Evolutionary conservation across 2,797 vertebrate species (phyloP), one percentile per base, ranked within the genome.

Genomic region (Pelodytes ibericus): DNA sequence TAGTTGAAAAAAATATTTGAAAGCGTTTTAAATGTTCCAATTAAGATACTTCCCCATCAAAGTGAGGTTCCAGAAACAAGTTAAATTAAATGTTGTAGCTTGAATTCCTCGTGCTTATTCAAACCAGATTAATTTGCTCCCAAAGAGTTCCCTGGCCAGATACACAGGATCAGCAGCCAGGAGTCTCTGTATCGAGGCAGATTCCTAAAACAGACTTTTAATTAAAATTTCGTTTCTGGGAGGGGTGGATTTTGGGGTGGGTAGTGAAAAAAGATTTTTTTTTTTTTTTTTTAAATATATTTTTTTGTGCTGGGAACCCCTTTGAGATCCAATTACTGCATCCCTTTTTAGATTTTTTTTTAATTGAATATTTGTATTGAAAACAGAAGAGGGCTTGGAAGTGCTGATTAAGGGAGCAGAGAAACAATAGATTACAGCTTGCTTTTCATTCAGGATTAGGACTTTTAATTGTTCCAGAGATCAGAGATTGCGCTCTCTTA

Each of bases 301-400:
- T n/a, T n/a, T n/a, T n/a, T n/a, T n/a, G n/a, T n/a, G n/a, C 29
- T 65, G 15, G 71, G 82, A 82, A 77, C 25, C 63, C 20, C 70
- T 77, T 77, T n/a, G 77, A 20, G 0, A 84, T 80, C 79, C 87
- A 91, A 87, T 90, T 88, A 89, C 83, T 39, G 22, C 68, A 78
- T 56, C 18, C 71, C 70, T 79, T 84, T 80, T 29, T 66, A 82
- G 80, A 71, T 84, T 83, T 81, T 84, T 83, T 81, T 89, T 89
- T 90, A 90, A 90, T 86, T 89, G 85, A 89, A 82, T 86, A 86
- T 90, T 85, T 89, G 85, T 87, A 81, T 84, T 83, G 85, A 81
- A 86, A 87, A 85, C 70, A 80, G 83, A 80, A 89, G 77, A 56
- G 22, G 80, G 81, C 81, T 76, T 80, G 51, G 22, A 2, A 79